Base-by-base conservation (phyloP, 2,888 invertebrate species). In the Oxytorus armatus region DNA sequence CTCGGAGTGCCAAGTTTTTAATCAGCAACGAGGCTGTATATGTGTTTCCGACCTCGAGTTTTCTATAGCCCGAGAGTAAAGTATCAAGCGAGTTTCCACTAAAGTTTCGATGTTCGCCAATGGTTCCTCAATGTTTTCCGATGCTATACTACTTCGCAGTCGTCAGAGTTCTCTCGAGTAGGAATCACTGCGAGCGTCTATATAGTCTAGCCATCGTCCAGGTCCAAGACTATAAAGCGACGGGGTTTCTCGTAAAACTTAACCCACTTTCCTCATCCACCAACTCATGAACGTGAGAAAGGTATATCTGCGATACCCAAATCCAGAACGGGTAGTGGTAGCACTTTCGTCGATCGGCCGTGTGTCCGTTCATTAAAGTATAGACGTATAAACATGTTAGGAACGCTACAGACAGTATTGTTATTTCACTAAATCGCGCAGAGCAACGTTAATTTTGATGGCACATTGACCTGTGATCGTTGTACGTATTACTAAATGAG, bases 231-330 rank as follows among this genome's bases (percentile, higher is more conserved):
- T 66, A 75, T 79, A 75, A 79, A 79, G 57, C 75, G 70, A 65
- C 75, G 57, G 47, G 79, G 57, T 23, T 65, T 65, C 75, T 79
- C 79, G 79, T 79, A 79, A 79, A 79, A 79, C 70, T 79, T 79
- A 75, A 79, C 79, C 79, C 79, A 79, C 75, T 79, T 79, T 75
- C 65, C 57, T 75, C 47, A 74, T 74, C 75, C 75, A 16, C 47
- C 44, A 42, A 39, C 53, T 63, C 61, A 42, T 51, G 61, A 63
- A 74, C 10, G n/a, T n/a, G n/a, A n/a, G n/a, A n/a, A n/a, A n/a
- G n/a, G n/a, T 10, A 10, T 10, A 39, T 39, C 11, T 10, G 1
- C 3, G 5, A 11, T 39, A 8, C 18, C n/a, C n/a, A n/a, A 18
- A 8, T 47, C n/a, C 1, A 42, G 42, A 53, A 23, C 42, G 33